These are phyloP conservation scores for Eledone cirrhosa DNA, from an alignment of 2,888 invertebrate genomes.

Conservation along the genomic window DNA sequence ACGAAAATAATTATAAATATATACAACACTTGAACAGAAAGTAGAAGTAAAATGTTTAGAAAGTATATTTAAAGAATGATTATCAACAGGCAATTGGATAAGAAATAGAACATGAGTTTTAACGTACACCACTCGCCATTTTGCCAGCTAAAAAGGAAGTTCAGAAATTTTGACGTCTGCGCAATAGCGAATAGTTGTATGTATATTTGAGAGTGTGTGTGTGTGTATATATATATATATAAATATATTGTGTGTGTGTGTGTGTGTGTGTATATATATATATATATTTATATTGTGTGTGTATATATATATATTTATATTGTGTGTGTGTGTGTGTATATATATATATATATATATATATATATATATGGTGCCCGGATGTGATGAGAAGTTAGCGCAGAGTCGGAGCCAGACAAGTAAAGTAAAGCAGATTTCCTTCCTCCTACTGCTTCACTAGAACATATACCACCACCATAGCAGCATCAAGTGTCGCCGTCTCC, in stretches of 20 bases:
- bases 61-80: not conserved
- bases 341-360: not conserved
- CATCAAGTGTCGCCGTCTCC: too few relatives aligned
- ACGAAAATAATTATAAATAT: not conserved
- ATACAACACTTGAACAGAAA: too few relatives aligned
- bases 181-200: slow-evolving; percentile 33
- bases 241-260: too few relatives aligned
- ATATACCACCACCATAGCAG: too few relatives aligned
- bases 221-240: too few relatives aligned
- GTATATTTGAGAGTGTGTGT: too few relatives aligned
- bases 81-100: not conserved
- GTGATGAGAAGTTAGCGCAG: not conserved
- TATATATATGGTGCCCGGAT: slow-evolving; percentile 25
- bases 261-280: too few relatives aligned
- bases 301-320: not conserved
- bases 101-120: not conserved
- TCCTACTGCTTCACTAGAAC: too few relatives aligned
- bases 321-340: not conserved
- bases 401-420: too few relatives aligned
- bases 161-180: slow-evolving; percentile 39
- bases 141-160: slow-evolving; percentile 60
- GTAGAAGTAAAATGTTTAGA: too few relatives aligned
- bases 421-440: too few relatives aligned
- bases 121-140: slow-evolving; percentile 73
- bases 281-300: not conserved